These are phyloP conservation scores for Palythoa heliodiscus DNA, from an alignment of 92 coral and sea anemone genomes.

Conservation along the genomic window DNA sequence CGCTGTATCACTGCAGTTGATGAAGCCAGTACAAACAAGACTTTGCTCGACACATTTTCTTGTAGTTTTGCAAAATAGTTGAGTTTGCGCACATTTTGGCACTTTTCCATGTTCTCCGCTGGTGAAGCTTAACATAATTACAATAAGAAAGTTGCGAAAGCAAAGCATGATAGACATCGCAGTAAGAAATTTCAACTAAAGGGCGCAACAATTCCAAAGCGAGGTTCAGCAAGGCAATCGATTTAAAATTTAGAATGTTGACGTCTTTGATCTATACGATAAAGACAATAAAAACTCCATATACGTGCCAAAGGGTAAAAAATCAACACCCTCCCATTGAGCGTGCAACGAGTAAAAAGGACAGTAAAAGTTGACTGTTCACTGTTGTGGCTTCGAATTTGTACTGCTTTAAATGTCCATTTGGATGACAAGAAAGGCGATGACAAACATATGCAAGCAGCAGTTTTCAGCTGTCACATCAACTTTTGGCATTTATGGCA, in stretches of 20 bases:
- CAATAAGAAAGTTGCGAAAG: background rate
- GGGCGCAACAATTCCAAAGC: background rate
- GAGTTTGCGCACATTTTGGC: background rate
- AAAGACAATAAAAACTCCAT: background rate
- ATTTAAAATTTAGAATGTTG: background rate
- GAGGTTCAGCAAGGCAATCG: background rate
- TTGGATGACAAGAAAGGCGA: background rate
- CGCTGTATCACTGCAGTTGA: background rate
- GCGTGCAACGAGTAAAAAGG: background rate
- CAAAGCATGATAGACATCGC: too few species aligned
- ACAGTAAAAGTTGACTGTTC: background rate
- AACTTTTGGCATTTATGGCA: background rate
- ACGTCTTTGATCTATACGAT: background rate
- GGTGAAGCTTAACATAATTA: constrained; percentile 1
- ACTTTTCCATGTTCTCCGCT: background rate
- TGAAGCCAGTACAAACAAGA: constrained; percentile 18
- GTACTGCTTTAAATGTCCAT: background rate
- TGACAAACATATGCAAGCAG: constrained; percentile 27
- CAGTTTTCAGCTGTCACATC: constrained; percentile 16
- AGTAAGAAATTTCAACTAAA: background rate
- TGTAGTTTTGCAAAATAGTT: constrained; percentile 5
- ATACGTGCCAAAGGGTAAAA: background rate
- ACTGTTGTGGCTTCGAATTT: background rate
- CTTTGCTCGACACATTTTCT: constrained; percentile 29
- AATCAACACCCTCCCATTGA: background rate